These are phyloP conservation scores for Arion vulgaris DNA, from an alignment of 1,140 invertebrate genomes.

Conservation along the genomic window DNA sequence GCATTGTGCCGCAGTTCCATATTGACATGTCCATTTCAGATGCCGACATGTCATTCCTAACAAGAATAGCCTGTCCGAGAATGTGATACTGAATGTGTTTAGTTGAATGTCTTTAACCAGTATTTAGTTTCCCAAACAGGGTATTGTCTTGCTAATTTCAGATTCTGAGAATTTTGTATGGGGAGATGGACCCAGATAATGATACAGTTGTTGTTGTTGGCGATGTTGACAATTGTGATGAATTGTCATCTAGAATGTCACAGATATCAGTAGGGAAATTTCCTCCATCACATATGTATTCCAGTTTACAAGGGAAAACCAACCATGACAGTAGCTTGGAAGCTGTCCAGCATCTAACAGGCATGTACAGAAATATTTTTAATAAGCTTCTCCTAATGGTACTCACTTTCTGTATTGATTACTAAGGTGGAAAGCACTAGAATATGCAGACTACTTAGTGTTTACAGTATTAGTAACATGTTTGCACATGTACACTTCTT, in stretches of 20 bases:
- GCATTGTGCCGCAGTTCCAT: no score
- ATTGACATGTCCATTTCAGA: no score
- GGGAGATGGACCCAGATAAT: background rate
- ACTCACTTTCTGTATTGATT: no score
- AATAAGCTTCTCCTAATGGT: no score
- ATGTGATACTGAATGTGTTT: no score
- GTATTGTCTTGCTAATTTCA: background rate
- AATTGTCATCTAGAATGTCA: slow-evolving; percentile 2
- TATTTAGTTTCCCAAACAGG: background rate
- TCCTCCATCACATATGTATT: background rate
- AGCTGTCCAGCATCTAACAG: background rate
- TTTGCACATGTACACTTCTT: no score
- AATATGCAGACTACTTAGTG: no score
- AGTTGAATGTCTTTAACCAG: no score
- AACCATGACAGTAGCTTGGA: background rate
- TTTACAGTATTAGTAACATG: no score
- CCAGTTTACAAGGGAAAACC: background rate
- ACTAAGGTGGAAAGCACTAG: no score
- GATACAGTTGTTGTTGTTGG: background rate
- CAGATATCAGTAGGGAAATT: background rate
- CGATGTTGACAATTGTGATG: background rate
- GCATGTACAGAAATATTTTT: background rate
- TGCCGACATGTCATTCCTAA: no score
- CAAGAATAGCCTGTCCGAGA: no score
- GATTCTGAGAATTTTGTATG: slow-evolving; percentile 12